These are phyloP conservation scores for Columba guinea DNA, from an alignment of 2,797 vertebrate species.

Conservation along the genomic window DNA sequence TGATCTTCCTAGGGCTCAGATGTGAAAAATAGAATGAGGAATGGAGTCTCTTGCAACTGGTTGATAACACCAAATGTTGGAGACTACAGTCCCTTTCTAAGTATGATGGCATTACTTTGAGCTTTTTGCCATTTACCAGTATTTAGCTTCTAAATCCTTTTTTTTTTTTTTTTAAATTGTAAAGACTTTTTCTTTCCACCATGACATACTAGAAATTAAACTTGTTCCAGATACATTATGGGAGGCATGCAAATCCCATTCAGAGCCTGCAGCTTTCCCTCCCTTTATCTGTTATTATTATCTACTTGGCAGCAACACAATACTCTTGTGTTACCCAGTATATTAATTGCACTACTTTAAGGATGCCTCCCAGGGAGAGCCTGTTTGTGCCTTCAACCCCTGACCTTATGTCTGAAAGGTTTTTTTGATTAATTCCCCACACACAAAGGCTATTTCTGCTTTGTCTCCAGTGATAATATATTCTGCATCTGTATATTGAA, in stretches of 20 bases:
- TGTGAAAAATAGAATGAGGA: background rate
- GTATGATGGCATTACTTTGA: background rate
- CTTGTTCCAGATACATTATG: background rate
- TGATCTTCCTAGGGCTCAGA: background rate
- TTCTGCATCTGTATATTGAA: background rate
- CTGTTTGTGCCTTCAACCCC: conserved; percentile 13
- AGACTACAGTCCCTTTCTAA: background rate
- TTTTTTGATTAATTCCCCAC: background rate
- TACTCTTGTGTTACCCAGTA: conserved; percentile 19
- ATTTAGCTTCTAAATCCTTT: background rate
- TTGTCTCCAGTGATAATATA: background rate
- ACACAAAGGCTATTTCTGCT: background rate
- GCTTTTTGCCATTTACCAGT: background rate
- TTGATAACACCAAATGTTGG: background rate
- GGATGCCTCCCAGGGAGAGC: background rate
- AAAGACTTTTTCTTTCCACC: background rate
- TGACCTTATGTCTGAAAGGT: conserved; percentile 23
- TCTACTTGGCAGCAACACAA: conserved; percentile 58
- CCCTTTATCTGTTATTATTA: conserved; percentile 43
- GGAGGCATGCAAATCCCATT: conserved; percentile 11
- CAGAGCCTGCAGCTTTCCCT: conserved; percentile 10
- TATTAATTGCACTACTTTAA: conserved; percentile 46
- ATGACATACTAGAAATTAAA: background rate
- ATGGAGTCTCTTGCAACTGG: background rate
- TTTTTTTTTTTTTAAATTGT: background rate